Conservation (phyloP, 2,888 invertebrate genomes). For the Cecidostiba fungosa region DNA sequence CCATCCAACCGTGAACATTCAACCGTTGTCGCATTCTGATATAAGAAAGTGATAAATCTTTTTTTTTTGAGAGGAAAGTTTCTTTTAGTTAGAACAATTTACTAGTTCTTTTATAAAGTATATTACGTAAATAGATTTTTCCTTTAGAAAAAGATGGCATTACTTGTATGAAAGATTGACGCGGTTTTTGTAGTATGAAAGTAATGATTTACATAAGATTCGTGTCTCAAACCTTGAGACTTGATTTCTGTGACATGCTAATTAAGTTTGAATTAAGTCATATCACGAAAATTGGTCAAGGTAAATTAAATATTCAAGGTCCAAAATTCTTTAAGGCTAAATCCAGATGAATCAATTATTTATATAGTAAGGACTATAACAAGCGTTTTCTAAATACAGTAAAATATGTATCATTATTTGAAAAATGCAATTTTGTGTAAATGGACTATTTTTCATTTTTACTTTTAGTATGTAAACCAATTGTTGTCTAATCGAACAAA, state of each 20-base stretch:
- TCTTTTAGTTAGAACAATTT: too few species aligned
- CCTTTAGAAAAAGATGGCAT: neutral
- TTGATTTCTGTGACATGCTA: conserved; percentile 19
- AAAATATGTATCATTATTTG: neutral
- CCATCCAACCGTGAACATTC: conserved; percentile 8
- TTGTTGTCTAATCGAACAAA: conserved; percentile 67
- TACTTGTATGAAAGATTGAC: neutral
- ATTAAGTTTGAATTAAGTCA: conserved; percentile 30
- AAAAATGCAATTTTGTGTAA: neutral
- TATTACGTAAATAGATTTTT: neutral
- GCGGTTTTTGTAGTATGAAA: neutral
- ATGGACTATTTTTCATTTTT: neutral
- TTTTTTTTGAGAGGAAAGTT: neutral
- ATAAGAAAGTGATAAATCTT: too few species aligned
- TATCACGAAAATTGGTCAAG: conserved; percentile 46
- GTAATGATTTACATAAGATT: conserved; percentile 6
- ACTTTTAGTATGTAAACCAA: conserved; percentile 70
- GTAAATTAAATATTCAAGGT: neutral
- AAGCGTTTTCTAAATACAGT: neutral
- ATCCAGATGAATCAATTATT: neutral
- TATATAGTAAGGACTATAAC: neutral
- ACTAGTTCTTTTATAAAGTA: neutral
- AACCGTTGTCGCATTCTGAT: conserved; percentile 22
- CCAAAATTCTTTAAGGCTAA: conserved; percentile 18
- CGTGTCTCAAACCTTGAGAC: conserved; percentile 20